Base-by-base conservation (phyloP, 2,888 invertebrate genomes). In the Perizoma flavofasciatum region DNA sequence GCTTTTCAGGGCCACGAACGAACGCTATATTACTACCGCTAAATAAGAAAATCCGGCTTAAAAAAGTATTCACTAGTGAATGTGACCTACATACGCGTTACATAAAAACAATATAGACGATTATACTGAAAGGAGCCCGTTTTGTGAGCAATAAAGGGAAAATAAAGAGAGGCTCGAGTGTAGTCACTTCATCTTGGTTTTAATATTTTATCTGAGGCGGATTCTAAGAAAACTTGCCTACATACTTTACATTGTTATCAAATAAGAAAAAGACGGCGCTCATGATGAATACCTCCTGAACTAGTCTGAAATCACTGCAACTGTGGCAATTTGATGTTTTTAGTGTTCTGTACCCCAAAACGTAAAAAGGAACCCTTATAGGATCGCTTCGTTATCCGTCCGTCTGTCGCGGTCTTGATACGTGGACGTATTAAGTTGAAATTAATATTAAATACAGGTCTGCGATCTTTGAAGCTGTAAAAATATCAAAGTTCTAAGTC, bases 31-130 rank as follows among this genome's bases (percentile, higher is more conserved):
- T 22, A 22, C 22, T 22, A 3, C 22, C 22, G 22, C 22, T 22
- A 22, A 22, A 22, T 22, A 3, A 7, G 11, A 50, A 22, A 46
- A 9, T 6, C 33, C 44, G 33, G 34, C 39, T 45, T 53, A 34
- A 46, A 45, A 9, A 56, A 55, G 47, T 40, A 11, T 58, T 43
- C 44, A 53, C 52, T 49, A 49, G 43, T 48, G 52, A 50, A 53
- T 53, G 58, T 53, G 58, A 49, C 52, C 52, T 57, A 58, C 46
- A 44, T 54, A 8, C 40, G 43, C 10, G 47, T 41, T 32, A 44
- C 22, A 40, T 48, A 48, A 55, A 48, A 43, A 60, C 51, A 62
- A 44, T 51, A 43, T 48, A 48, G 58, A 54, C 61, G 43, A 53
- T 57, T 57, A 47, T 8, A 57, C 53, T 57, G 57, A 57, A 54